Base-by-base conservation (phyloP, 2,888 invertebrate species). In the Drosophila birchii region DNA sequence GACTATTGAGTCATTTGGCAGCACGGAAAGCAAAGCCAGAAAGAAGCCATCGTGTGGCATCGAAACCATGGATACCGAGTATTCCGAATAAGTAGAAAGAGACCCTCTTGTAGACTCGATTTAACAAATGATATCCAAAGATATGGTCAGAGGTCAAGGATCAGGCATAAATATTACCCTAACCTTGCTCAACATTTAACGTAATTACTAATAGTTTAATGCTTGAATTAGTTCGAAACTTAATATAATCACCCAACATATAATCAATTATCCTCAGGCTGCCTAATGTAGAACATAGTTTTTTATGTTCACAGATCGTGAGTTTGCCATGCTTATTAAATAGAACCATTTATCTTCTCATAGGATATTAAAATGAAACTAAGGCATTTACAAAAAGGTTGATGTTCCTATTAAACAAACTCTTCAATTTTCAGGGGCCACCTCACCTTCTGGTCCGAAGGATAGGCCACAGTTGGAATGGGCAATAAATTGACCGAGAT, bases 1-100 rank as follows among this genome's bases (percentile, higher is more conserved):
- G 34, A 57, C 75, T 86, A 86, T 88, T 86, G 86, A 86, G 86
- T 88, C 86, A 86, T 86, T 88, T 86, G 76, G 76, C 66, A 58
- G 45, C 36, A 59, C 39, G 60, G 41, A 69, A 69, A 54, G 45
- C 54, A 49, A 58, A 57, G 56, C 67, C 49, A 49, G 67, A 49
- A 67, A 56, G 29, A 18, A 34, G 11, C 20, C 29, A 47, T n/a
- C n/a, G 4, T 34, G 23, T 16, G 49, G 41, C 41, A 56, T 51
- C 36, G 64, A 62, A n/a, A 9, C 18, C 11, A 5, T 5, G 12
- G 8, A 6, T 63, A 66, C 64, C 63, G 43, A 26, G 51, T 53
- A 29, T 3, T 20, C 5, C 5, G 26, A 0, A 54, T 36, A 23
- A n/a, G 16, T 16, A 20, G 5, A 34, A 11, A 11, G 16, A 53